Base-by-base conservation (phyloP, 2,113 vertebrate species). In the Cricetomys ansorgei region DNA sequence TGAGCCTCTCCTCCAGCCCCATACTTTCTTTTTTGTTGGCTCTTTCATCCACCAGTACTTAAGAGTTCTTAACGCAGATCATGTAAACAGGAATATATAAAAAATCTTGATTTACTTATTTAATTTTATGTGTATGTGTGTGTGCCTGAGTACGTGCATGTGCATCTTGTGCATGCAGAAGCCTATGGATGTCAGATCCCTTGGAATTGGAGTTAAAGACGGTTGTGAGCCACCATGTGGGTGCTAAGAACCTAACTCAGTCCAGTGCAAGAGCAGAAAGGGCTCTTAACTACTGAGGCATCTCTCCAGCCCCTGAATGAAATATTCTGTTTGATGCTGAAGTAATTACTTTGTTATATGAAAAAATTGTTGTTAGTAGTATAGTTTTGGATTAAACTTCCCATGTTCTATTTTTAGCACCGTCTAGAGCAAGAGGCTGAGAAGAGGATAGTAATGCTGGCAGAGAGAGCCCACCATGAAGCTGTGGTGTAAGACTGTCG, bases 371-470 rank as follows among this genome's bases (percentile, higher is more conserved):
- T 87, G 40, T 79, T 92, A 81, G 73, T 86, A 93, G 48, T 91
- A 37, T n/a, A 91, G 48, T 59, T 75, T 8, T 76, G 5, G 77
- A 85, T 80, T 83, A 90, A 95, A 53, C 1, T 43, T n/a, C 13
- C 23, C 48, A 53, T 25, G 17, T 87, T 87, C 19, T 37, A 83
- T 25, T 96, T 97, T 96, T 95, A 99, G 99, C 97, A 97, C 93
- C 98, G 98, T 73, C 96, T 99, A 92, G 98, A 99, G 98, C 98
- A 97, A 91, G 99, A 99, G 95, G 99, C 99, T 25, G 98, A 99
- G 96, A 98, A 98, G 98, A 98, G 97, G 96, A 98, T 99, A 89
- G 93, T 98, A 65, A 97, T 96, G 97, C 96, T 99, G 94, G 98
- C 98, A 72, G 98, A 99, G 90, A 97, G 89, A 94, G 98, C 99